Percentiles rank a stretch among this genome's conserved stretches.
These are phyloP conservation scores for Campoplex nolae DNA, from an alignment of 2,888 invertebrate genomes.

Conservation along the genomic window DNA sequence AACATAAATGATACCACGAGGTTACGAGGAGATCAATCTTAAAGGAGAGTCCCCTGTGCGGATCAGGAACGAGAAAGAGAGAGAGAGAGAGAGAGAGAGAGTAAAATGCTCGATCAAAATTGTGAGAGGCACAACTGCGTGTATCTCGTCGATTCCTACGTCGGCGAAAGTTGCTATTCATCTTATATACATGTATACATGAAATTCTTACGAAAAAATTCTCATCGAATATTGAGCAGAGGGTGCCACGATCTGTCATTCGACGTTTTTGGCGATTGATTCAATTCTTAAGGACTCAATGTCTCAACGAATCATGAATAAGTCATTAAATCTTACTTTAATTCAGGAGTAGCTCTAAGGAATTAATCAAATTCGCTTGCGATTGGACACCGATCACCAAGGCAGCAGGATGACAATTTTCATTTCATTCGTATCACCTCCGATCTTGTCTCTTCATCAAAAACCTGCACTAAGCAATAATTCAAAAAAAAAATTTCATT, in stretches of 20 bases:
- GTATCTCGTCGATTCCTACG: conserved; percentile 57
- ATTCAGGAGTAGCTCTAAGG: no score
- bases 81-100: conserved; percentile 69
- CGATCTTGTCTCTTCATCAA: no score
- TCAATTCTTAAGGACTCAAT: not conserved
- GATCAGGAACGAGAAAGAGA: conserved; percentile 58
- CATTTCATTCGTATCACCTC: no score
- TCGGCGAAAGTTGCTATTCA: conserved; percentile 68
- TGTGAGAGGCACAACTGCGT: conserved; percentile 47
- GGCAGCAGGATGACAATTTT: no score
- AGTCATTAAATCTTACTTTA: not conserved
- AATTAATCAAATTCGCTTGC: no score
- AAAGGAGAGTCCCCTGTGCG: conserved; percentile 21
- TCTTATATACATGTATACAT: conserved; percentile 7
- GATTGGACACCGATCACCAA: no score
- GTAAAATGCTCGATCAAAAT: conserved; percentile 61
- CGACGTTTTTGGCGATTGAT: not conserved
- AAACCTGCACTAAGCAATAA: no score
- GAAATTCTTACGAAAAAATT: conserved; percentile 24
- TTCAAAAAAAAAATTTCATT: no score
- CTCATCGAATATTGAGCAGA: conserved; percentile 11
- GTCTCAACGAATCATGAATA: not conserved
- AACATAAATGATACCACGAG: not conserved
- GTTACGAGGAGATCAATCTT: conserved; percentile 32
- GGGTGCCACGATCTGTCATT: conserved; percentile 6